A percentile compares a stretch with the other conserved stretches of the same genome.
Conservation (phyloP, 2,888 invertebrate genomes). For the Stenchaetothrips biformis region DNA sequence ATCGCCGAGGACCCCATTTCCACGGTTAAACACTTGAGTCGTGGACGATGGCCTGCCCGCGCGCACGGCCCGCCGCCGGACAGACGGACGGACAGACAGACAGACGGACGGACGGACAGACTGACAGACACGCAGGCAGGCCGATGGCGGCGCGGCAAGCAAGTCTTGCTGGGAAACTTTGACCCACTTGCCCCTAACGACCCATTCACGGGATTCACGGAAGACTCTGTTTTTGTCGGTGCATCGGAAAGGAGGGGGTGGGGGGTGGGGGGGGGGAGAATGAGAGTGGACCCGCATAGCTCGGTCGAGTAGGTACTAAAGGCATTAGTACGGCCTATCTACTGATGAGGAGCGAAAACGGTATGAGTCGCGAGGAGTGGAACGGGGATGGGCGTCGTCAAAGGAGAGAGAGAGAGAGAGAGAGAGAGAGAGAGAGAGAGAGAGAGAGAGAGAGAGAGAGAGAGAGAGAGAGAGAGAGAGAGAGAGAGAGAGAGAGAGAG, state of each 20-base stretch:
- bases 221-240: slow-evolving; percentile 23
- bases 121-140: background rate
- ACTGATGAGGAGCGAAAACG: background rate
- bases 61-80: too few relatives aligned
- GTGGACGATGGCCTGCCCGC: too few relatives aligned
- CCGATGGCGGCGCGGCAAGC: background rate
- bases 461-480: too few relatives aligned
- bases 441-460: too few relatives aligned
- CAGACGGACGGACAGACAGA: too few relatives aligned
- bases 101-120: too few relatives aligned
- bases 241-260: background rate
- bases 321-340: slow-evolving; percentile 1
- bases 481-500: too few relatives aligned
- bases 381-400: background rate
- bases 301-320: slow-evolving; percentile 1
- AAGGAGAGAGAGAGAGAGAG: background rate
- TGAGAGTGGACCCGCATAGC: background rate
- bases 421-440: too few relatives aligned
- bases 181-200: slow-evolving; percentile 22
- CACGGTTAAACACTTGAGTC: background rate
- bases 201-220: background rate
- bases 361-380: background rate
- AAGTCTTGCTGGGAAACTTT: background rate
- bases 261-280: background rate
- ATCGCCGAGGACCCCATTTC: background rate